A percentile compares a stretch with the other conserved stretches of the same genome.
These are phyloP conservation scores for Maniola jurtina DNA, from an alignment of 1,140 invertebrate species.

Conservation along the genomic window DNA sequence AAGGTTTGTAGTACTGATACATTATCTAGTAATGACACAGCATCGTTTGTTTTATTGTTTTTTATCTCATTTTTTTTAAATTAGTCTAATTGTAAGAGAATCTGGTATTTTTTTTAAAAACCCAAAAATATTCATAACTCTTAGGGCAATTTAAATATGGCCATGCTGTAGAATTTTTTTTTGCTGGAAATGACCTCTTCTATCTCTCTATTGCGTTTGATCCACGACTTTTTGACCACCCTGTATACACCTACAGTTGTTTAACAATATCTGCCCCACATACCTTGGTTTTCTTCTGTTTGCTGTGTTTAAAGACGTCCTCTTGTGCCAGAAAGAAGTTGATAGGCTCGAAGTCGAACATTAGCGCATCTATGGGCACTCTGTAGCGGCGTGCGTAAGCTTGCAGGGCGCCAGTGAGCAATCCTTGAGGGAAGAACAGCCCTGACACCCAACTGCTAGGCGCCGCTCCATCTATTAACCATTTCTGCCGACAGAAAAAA, in stretches of 20 bases:
- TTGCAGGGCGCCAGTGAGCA: slow-evolving; percentile 92
- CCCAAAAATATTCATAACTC: too few species aligned
- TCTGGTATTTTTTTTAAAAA: too few species aligned
- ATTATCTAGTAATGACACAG: too few species aligned
- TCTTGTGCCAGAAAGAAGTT: slow-evolving; percentile 82
- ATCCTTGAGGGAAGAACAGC: slow-evolving; percentile 95
- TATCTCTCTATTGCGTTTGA: too few species aligned
- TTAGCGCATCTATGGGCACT: slow-evolving; percentile 91
- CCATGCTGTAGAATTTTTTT: too few species aligned
- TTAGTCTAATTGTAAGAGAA: too few species aligned
- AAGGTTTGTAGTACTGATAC: too few species aligned
- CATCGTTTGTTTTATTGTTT: too few species aligned
- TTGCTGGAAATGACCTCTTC: too few species aligned
- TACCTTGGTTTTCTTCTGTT: slow-evolving; percentile 38
- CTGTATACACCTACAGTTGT: neutral
- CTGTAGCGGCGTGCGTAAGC: slow-evolving; percentile 90
- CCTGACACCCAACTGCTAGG: slow-evolving; percentile 94
- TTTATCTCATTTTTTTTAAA: too few species aligned
- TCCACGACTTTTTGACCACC: too few species aligned
- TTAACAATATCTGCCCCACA: neutral
- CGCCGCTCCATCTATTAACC: slow-evolving; percentile 85
- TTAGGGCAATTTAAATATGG: too few species aligned
- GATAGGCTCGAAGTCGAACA: slow-evolving; percentile 85
- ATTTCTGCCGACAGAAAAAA: slow-evolving; percentile 70
- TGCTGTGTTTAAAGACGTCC: slow-evolving; percentile 80